A percentile compares a stretch with the other conserved stretches of the same genome.
These are phyloP conservation scores for Antigone vipio DNA, from an alignment of 2,113 vertebrate genomes.

Conservation along the genomic window DNA sequence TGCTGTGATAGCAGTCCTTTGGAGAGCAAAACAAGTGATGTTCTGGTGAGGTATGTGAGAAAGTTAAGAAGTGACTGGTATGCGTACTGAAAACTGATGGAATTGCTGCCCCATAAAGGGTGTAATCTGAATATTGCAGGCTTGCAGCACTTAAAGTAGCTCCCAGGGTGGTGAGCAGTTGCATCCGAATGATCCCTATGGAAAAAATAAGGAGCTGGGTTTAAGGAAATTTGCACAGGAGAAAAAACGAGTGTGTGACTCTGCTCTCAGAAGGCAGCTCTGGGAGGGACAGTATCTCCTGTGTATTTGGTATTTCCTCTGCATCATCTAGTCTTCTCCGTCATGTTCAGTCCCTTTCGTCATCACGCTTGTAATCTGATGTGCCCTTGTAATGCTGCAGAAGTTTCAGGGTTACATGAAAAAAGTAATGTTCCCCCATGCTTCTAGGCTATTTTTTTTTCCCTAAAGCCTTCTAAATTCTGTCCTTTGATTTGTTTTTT, in stretches of 20 bases:
- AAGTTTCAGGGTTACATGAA: background rate
- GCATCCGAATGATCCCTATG: background rate
- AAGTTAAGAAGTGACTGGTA: background rate
- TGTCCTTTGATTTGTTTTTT: background rate
- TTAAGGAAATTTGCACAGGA: background rate
- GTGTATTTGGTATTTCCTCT: background rate
- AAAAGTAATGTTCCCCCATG: fast-evolving
- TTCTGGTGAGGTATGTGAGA: background rate
- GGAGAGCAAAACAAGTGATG: background rate
- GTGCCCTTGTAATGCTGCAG: background rate
- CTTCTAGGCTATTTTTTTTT: background rate
- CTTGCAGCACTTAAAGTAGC: background rate
- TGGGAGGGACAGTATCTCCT: background rate
- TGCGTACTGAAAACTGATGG: background rate
- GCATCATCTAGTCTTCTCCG: background rate
- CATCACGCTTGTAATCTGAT: background rate
- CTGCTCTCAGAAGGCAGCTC: background rate
- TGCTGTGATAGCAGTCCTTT: background rate
- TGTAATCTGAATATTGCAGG: background rate
- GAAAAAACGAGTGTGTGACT: background rate
- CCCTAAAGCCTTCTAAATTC: background rate
- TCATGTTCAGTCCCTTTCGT: background rate
- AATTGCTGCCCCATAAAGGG: background rate
- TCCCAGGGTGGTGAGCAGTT: background rate
- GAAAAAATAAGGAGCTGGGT: background rate